These are phyloP conservation scores for Tychaedon coryphoeus DNA, from an alignment of 2,113 vertebrate genomes.

Conservation along the genomic window DNA sequence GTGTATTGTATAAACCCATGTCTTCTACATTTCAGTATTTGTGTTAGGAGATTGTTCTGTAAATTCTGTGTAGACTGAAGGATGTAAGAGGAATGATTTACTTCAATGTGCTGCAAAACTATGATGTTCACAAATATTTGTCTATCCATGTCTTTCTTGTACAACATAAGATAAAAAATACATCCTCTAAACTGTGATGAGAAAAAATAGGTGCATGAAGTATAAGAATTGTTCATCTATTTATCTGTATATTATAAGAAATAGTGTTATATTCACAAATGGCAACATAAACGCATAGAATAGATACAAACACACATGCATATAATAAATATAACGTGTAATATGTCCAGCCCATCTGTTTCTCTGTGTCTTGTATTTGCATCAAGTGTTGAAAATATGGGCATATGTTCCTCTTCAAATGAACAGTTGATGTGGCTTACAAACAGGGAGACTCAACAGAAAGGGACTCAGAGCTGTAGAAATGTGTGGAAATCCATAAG, in stretches of 20 bases:
- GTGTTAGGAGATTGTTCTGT: background rate
- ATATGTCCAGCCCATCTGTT: background rate
- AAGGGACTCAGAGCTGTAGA: background rate
- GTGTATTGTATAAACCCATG: background rate
- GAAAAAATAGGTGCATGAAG: background rate
- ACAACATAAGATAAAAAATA: background rate
- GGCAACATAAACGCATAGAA: background rate
- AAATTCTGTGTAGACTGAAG: background rate
- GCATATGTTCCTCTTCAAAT: background rate
- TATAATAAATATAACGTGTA: background rate
- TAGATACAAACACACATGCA: background rate
- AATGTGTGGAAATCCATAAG: background rate
- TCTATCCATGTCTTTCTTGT: background rate
- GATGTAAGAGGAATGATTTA: background rate
- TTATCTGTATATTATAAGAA: background rate
- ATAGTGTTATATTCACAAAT: background rate
- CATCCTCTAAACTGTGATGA: background rate
- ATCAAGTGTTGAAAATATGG: background rate
- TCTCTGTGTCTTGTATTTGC: background rate
- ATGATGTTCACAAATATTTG: background rate
- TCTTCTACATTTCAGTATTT: background rate
- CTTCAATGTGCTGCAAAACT: background rate
- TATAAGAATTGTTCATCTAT: background rate
- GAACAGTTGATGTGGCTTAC: background rate
- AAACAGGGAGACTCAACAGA: background rate